Percentiles rank a stretch among this genome's conserved stretches.
Conservation (phyloP, 2,113 vertebrate species). For the Gopherus evgoodei region DNA sequence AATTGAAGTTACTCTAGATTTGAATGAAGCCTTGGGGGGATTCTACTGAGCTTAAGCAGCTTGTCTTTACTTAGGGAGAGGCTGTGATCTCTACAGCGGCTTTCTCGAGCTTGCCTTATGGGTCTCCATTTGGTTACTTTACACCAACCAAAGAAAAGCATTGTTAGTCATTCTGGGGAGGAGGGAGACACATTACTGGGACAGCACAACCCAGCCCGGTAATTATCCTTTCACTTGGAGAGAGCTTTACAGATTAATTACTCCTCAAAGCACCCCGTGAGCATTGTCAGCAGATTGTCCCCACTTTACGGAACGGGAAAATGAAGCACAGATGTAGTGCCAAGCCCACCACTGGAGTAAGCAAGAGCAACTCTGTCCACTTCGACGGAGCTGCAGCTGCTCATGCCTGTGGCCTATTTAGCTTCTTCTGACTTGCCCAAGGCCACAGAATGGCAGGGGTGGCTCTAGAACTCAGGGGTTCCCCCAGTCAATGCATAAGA, state of each 20-base stretch:
- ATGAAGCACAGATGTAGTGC: background rate
- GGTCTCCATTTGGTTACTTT: background rate
- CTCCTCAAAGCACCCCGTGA: background rate
- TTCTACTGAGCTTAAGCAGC: background rate
- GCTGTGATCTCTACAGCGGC: fast-evolving
- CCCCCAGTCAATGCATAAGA: background rate
- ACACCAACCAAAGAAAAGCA: background rate
- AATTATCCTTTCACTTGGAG: fast-evolving
- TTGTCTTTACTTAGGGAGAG: background rate
- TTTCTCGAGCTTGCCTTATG: background rate
- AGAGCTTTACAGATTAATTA: fast-evolving
- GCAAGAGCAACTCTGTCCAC: background rate
- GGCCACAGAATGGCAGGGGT: background rate
- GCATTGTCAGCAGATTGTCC: background rate
- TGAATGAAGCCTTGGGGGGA: fast-evolving
- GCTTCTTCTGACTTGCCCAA: constrained; percentile 20
- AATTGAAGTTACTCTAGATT: constrained; percentile 64
- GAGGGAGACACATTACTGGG: background rate
- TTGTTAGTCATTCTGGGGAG: background rate
- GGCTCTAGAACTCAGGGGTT: background rate
- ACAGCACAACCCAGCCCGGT: background rate
- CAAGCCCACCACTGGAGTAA: background rate
- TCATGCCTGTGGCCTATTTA: background rate
- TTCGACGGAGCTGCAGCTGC: background rate
- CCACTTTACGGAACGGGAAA: background rate